Percentiles rank a stretch among this genome's conserved stretches.
Conservation (phyloP, 2,888 invertebrate species). For the Vanessa cardui region DNA sequence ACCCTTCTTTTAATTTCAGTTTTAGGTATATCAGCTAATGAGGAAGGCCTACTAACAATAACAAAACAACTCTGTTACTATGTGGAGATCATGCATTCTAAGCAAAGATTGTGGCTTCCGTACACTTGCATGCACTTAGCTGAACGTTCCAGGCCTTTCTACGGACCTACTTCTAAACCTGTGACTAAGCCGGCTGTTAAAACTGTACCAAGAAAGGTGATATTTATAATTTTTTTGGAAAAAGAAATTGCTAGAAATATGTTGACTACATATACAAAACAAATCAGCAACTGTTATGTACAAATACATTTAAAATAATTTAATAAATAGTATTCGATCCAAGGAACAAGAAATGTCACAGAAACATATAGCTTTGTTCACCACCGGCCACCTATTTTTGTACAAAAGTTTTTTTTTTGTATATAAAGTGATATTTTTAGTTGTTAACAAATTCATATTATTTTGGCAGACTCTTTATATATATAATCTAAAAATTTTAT, state of each 20-base stretch:
- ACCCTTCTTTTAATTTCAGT: slow-evolving; percentile 48
- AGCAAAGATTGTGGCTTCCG: slow-evolving; percentile 67
- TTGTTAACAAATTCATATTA: too few relatives aligned
- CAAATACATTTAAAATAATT: too few relatives aligned
- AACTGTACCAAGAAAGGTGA: slow-evolving; percentile 59
- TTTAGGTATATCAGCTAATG: slow-evolving; percentile 63
- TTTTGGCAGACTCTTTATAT: too few relatives aligned
- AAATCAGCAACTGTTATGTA: too few relatives aligned
- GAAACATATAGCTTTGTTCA: too few relatives aligned
- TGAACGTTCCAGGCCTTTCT: slow-evolving; percentile 71
- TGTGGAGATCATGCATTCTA: slow-evolving; percentile 63
- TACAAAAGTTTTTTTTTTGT: too few relatives aligned
- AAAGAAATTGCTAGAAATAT: neutral
- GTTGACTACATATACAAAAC: neutral
- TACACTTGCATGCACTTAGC: slow-evolving; percentile 69
- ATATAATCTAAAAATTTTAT: too few relatives aligned
- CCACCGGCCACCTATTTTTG: too few relatives aligned
- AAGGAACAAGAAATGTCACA: too few relatives aligned
- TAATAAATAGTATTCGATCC: too few relatives aligned
- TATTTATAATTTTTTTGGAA: neutral
- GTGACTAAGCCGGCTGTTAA: slow-evolving; percentile 44
- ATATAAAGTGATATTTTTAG: too few relatives aligned
- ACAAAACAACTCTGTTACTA: slow-evolving; percentile 70
- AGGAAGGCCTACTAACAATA: slow-evolving; percentile 58
- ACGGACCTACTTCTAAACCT: slow-evolving; percentile 56